Evolutionary conservation across 2,113 vertebrate genomes (phyloP).

Genomic region (Podarcis raffonei): DNA sequence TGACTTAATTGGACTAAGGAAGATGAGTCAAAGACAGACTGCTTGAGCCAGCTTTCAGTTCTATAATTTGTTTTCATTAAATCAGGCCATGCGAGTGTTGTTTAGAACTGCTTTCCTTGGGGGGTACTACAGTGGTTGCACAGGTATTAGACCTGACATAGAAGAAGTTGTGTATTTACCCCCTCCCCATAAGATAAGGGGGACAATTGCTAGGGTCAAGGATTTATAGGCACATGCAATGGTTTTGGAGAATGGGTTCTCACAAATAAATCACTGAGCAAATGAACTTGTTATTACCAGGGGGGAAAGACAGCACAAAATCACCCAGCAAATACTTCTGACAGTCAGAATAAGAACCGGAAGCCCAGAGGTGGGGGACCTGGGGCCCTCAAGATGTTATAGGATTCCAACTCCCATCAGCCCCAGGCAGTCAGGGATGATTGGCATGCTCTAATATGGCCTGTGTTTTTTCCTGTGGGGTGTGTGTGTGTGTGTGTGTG

Average conservation of each 20-base stretch:
- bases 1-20: slow-evolving; percentile 71
- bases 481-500: no score
- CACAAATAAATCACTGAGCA: background rate
- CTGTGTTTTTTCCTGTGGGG: no score
- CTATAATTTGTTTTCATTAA: slow-evolving; percentile 64
- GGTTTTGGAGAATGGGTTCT: background rate
- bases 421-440: no score
- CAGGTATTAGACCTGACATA: background rate
- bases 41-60: slow-evolving; percentile 45
- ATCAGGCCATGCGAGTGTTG: slow-evolving; percentile 31
- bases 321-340: background rate
- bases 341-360: no score
- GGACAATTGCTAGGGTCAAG: background rate
- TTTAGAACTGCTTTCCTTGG: slow-evolving; percentile 53
- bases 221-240: background rate
- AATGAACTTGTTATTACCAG: background rate
- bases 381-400: no score
- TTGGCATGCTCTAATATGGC: no score
- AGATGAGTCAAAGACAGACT: slow-evolving; percentile 38
- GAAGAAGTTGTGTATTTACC: background rate
- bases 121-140: slow-evolving; percentile 54
- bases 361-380: no score
- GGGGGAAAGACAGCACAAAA: background rate
- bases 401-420: no score
- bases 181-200: background rate